Base-by-base conservation (phyloP, 2,888 invertebrate genomes). In the Bibio marci region DNA sequence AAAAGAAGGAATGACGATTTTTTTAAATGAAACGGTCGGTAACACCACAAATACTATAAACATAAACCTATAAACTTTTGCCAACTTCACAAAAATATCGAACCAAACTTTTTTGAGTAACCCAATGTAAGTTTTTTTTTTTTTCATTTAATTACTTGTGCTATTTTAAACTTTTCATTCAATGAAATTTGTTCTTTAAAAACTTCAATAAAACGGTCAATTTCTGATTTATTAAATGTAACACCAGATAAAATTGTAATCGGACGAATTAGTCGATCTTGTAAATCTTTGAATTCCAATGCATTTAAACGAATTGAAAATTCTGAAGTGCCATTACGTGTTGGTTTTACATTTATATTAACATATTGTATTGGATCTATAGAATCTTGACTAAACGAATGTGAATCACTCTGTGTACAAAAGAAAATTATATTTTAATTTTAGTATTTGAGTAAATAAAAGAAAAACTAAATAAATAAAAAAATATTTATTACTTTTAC, bases 191-290 rank as follows among this genome's bases (percentile, higher is more conserved):
- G 75, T 28, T 80, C 71, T 49, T 73, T 78, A 56, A 92, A 92
- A 0, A 80, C 82, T 38, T 76, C 78, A 18, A 90, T 69, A 58
- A 92, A 92, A 52, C 80, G 70, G 52, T 92, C 91, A 38, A 81
- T 69, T 3, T 88, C 64, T 2, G 80, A 77, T 47, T 81, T 81
- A 53, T 81, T 72, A 46, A 85, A 77, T 37, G 71, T 72, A 30
- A 83, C 73, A 52, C 76, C 70, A 4, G 77, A 70, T 19, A 77
- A 65, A 53, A 82, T 70, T 2, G 66, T 57, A 37, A 85, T 76
- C 2, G 76, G 75, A 12, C 76, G 64, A n/a, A 67, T 66, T 2
- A 83, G 57, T 48, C 76, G 73, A 47, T 76, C 76, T 53, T 76
- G 73, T 22, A 92, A 59, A 49, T 88, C 83, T 46, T 77, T 71